Evolutionary conservation across 1,140 invertebrate genomes (phyloP).

Genomic region (Drosophila truncata): DNA sequence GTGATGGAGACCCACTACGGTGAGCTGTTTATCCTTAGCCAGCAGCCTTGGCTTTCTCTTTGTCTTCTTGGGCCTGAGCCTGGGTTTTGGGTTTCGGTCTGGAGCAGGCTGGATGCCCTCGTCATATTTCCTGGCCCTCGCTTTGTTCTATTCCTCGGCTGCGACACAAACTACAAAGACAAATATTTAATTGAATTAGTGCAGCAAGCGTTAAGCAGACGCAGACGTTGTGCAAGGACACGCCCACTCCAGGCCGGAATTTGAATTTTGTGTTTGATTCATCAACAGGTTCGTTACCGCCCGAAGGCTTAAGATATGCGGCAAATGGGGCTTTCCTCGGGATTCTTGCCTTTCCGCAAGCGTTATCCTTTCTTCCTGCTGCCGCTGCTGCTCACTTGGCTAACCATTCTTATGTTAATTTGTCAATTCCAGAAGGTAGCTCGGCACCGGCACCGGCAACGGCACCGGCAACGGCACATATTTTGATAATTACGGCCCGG

Average conservation of each 20-base stretch:
- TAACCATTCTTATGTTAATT: slow-evolving; percentile 76
- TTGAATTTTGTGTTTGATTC: slow-evolving; percentile 74
- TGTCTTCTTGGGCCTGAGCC: slow-evolving; percentile 46
- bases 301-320: slow-evolving; percentile 43
- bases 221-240: slow-evolving; percentile 65
- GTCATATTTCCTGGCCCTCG: slow-evolving; percentile 25
- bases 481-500: slow-evolving; percentile 69
- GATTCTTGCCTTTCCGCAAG: background rate
- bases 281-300: slow-evolving; percentile 81
- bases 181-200: slow-evolving; percentile 85
- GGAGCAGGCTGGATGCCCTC: slow-evolving; percentile 21
- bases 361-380: slow-evolving; percentile 20
- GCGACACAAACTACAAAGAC: slow-evolving; percentile 77
- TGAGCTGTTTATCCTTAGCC: slow-evolving; percentile 69
- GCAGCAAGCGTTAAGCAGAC: slow-evolving; percentile 79
- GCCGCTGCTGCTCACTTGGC: slow-evolving; percentile 30
- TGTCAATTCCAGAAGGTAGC: slow-evolving; percentile 65
- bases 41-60: slow-evolving; percentile 49
- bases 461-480: slow-evolving; percentile 44
- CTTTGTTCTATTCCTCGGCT: slow-evolving; percentile 6
- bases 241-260: slow-evolving; percentile 48
- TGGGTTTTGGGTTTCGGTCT: slow-evolving; percentile 37
- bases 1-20: slow-evolving; percentile 18
- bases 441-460: background rate
- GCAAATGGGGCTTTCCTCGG: slow-evolving; percentile 11